Base-by-base conservation (phyloP, 1,140 invertebrate species). In the Saccostrea glomerata region DNA sequence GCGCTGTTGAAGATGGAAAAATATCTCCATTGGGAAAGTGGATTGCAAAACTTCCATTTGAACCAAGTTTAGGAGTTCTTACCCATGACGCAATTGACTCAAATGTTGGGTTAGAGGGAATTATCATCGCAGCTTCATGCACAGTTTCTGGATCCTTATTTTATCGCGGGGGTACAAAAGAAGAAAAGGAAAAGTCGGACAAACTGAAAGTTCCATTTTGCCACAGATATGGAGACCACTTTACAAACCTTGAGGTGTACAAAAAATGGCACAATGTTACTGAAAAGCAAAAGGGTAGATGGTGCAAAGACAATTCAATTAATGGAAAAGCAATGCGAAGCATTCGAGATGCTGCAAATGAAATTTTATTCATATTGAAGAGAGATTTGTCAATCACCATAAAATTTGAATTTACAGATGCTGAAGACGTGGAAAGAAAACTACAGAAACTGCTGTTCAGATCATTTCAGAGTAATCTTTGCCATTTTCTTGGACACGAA, bases 201-300 rank as follows among this genome's bases (percentile, higher is more conserved):
- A 86, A 90, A 87, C 86, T 88, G 54, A 99, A 98, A 94, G 98
- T 98, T 94, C 94, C 96, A n/a, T 94, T 93, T 89, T 92, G 92
- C 86, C 97, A 98, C 0, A 95, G 96, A 25, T 96, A 98, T 91
- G 98, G 99, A 12, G 99, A 99, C 95, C 97, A 98, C 93, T 96
- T 99, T 6, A 99, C 98, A 17, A 95, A 98, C 56, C 94, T 99
- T 1, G 98, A 98, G 94, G 97, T 99, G n/a, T 99, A 97, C 93
- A 96, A 97, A 92, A 89, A 90, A 73, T 94, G 93, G 92, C 60
- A 90, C 77, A 77, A 85, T 20, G 84, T 90, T 23, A 84, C 86
- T 36, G 92, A 93, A 85, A 90, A 90, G 25, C 20, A 90, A 66
- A 92, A 92, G 87, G 90, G 87, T 2, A 89, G 77, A 66, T 94